Percentiles rank a stretch among this genome's conserved stretches.
phyloP scores from a whole-genome alignment of 1,140 invertebrate genomes.

The Musca vetustissima region DNA sequence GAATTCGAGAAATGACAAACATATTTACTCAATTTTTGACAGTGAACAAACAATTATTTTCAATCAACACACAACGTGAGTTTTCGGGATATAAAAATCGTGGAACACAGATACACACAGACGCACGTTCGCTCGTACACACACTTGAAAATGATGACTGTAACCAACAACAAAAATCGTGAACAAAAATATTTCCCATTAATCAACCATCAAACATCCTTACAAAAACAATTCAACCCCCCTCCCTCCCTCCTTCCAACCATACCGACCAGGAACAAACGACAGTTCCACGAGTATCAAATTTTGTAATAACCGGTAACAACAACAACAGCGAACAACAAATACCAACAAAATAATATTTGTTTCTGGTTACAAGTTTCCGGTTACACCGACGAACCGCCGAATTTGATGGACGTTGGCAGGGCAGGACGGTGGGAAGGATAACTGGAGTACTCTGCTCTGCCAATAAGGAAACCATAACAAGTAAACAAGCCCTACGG shows the following conservation, averaged over 20 bases:
- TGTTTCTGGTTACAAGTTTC: slow-evolving; percentile 31
- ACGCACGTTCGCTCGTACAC: too few species aligned
- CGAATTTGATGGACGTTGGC: too few species aligned
- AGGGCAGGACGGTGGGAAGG: too few species aligned
- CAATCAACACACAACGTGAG: slow-evolving; percentile 28
- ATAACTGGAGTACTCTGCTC: background rate
- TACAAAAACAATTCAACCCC: slow-evolving; percentile 16
- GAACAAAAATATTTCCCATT: background rate
- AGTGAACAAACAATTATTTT: slow-evolving; percentile 41
- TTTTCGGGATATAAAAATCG: too few species aligned
- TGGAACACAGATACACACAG: too few species aligned
- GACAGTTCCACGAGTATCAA: slow-evolving; percentile 52
- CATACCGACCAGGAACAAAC: slow-evolving; percentile 6
- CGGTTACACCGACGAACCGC: slow-evolving; percentile 28
- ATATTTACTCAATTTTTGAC: slow-evolving; percentile 56
- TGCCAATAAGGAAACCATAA: too few species aligned
- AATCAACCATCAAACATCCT: background rate
- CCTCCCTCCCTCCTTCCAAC: too few species aligned
- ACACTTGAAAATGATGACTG: too few species aligned
- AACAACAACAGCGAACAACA: too few species aligned
- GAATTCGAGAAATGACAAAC: slow-evolving; percentile 50
- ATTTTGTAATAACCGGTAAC: slow-evolving; percentile 35
- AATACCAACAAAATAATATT: slow-evolving; percentile 30
- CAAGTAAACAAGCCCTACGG: background rate
- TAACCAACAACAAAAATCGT: too few species aligned